These are phyloP conservation scores for Coptodon rendalli DNA, from an alignment of 2,113 vertebrate species.

Conservation along the genomic window DNA sequence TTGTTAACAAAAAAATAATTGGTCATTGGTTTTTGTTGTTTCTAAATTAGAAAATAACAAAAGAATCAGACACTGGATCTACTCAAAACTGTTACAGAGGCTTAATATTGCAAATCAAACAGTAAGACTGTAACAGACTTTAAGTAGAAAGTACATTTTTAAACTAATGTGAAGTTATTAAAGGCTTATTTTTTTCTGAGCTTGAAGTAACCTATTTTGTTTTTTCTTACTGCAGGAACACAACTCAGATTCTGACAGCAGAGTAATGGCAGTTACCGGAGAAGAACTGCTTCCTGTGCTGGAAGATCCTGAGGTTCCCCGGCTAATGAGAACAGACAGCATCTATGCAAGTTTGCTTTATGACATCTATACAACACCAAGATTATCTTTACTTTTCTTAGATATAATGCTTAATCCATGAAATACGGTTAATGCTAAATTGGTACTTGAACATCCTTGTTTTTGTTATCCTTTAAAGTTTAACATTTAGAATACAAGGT, in stretches of 20 bases:
- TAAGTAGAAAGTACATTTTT: not conserved
- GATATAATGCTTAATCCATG: not conserved
- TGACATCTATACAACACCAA: not conserved
- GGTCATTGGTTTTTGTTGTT: too few relatives aligned
- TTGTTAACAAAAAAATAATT: too few relatives aligned
- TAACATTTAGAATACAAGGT: not conserved
- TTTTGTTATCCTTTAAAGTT: not conserved
- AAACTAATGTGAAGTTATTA: not conserved
- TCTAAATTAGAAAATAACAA: too few relatives aligned
- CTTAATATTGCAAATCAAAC: not conserved
- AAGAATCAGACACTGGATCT: too few relatives aligned
- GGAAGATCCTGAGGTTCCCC: not conserved
- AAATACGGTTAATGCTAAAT: not conserved
- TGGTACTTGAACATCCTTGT: not conserved
- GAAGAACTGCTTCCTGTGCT: not conserved
- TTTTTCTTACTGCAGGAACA: not conserved
- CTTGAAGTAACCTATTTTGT: not conserved
- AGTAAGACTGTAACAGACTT: not conserved
- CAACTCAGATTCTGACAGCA: not conserved
- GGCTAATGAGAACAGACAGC: not conserved
- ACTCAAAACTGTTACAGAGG: too few relatives aligned
- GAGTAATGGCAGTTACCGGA: not conserved
- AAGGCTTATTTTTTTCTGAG: not conserved
- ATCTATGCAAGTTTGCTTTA: not conserved
- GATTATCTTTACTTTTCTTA: not conserved